Evolutionary conservation across 2,888 invertebrate genomes (phyloP), one percentile per base, ranked within the genome.

Genomic region (Pterobdella sp.): DNA sequence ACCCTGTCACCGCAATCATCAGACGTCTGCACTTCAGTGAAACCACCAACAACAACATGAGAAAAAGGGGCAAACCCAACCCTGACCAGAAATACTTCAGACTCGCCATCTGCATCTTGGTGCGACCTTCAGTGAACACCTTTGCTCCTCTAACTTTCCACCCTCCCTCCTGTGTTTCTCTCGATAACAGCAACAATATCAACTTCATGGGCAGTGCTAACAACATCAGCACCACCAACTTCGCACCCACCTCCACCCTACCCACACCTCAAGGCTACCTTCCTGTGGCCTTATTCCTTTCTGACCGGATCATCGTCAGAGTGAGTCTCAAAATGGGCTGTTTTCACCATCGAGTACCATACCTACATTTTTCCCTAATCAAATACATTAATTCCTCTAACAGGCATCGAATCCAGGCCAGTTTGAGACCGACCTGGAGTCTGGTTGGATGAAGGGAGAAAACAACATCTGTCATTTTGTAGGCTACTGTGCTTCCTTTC

Each of bases 361-460:
- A n/a, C n/a, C n/a, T n/a, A n/a, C n/a, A n/a, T n/a, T n/a, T n/a
- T n/a, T n/a, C n/a, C n/a, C n/a, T n/a, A n/a, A n/a, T n/a, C 31
- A 26, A 10, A 31, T n/a, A 42, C 26, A n/a, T 26, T 71, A 75
- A 60, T 72, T 73, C n/a, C 76, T 73, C 35, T 76, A 80, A 66
- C 85, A 93, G 93, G 97, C 97, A 70, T 97, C 96, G 26, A 98
- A 97, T 86, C 97, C 97, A 0, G 97, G 97, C 0, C 97, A 97
- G 83, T 98, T 98, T 85, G 97, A 97, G 83, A 94, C 92, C 68
- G 97, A 97, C 83, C 91, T 91, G 77, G 92, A 94, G 74, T 88
- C 92, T 36, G 89, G 91, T 81, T 97, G 96, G 96, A 94, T 94
- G 84, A 90, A 93, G 74, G 95, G 94, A 1, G 87, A 89, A 0